Evolutionary conservation across 2,797 vertebrate species (phyloP).

Genomic region (Tauraco hartlaubi): DNA sequence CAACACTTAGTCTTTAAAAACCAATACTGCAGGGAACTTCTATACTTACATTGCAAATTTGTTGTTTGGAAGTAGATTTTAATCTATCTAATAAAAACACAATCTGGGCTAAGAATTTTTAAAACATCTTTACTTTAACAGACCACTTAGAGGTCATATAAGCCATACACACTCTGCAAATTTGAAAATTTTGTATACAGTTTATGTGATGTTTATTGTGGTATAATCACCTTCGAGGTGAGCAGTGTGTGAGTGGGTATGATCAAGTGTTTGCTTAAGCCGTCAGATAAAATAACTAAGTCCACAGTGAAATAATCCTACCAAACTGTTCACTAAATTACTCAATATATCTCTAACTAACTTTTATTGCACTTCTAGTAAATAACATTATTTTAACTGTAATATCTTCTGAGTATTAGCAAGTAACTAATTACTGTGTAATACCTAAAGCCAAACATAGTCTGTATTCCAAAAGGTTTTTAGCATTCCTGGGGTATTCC

Average conservation of each 20-base stretch:
- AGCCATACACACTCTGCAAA: neutral
- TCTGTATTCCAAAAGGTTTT: neutral
- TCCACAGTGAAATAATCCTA: neutral
- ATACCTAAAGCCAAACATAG: neutral
- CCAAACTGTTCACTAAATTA: neutral
- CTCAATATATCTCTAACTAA: neutral
- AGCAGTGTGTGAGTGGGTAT: neutral
- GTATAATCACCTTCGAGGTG: neutral
- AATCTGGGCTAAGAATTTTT: neutral
- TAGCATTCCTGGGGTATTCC: neutral
- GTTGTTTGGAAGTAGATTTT: neutral
- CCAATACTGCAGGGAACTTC: neutral
- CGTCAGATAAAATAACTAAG: neutral
- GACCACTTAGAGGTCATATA: neutral
- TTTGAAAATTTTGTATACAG: neutral
- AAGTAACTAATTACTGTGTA: neutral
- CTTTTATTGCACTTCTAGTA: neutral
- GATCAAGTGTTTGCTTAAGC: neutral
- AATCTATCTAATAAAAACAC: neutral
- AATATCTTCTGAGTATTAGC: neutral
- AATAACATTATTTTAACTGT: neutral
- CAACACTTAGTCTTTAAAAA: neutral
- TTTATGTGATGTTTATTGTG: neutral
- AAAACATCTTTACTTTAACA: neutral
- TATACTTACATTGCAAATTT: neutral